Percentiles rank a stretch among this genome's conserved stretches.
phyloP scores from a whole-genome alignment of 2,113 vertebrate species.

The Anseranas semipalmata region DNA sequence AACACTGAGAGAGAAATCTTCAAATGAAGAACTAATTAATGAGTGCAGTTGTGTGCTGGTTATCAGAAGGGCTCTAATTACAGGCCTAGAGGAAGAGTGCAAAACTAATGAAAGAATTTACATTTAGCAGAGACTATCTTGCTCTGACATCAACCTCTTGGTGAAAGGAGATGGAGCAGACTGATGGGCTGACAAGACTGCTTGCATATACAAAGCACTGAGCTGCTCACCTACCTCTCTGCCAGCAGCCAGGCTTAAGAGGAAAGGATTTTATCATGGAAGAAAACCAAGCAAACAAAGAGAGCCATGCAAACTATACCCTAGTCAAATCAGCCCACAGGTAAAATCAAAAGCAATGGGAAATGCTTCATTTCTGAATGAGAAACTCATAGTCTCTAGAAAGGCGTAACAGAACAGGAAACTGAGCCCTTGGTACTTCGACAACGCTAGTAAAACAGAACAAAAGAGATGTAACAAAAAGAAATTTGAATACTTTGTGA shows the following conservation, averaged over 20 bases:
- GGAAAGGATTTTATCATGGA: not conserved
- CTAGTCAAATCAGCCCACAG: not conserved
- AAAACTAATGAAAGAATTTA: constrained; percentile 17
- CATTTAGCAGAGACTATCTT: not conserved
- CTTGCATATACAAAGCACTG: not conserved
- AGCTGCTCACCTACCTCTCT: not conserved
- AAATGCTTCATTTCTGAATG: not conserved
- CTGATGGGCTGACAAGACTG: not conserved
- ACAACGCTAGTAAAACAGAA: not conserved
- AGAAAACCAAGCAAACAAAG: not conserved
- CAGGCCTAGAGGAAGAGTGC: not conserved
- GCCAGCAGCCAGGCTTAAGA: not conserved
- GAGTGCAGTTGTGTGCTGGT: not conserved
- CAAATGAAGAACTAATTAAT: constrained; percentile 39
- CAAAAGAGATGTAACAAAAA: not conserved
- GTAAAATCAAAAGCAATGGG: not conserved
- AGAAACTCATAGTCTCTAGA: not conserved
- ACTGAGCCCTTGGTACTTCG: not conserved
- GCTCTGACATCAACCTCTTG: not conserved
- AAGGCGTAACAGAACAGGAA: not conserved
- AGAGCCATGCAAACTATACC: not conserved
- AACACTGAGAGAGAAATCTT: not conserved
- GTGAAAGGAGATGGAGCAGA: not conserved
- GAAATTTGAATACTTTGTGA: not conserved
- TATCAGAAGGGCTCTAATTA: constrained; percentile 31